A percentile compares a stretch with the other conserved stretches of the same genome.
Conservation (phyloP, 2,888 invertebrate genomes). For the Agrochola litura region DNA sequence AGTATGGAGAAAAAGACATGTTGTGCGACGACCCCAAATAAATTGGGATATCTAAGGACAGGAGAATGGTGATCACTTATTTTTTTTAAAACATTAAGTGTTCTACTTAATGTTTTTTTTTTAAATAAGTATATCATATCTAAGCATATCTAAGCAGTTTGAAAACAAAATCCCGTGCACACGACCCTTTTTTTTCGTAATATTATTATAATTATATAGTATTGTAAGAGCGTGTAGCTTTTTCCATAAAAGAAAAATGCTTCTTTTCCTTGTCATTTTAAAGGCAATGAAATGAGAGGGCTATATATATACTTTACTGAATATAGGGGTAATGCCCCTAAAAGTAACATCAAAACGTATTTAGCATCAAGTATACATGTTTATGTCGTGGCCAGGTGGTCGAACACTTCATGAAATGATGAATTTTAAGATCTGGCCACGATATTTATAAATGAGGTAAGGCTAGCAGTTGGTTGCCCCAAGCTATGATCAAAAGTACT, state of each 20-base stretch:
- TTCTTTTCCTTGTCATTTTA: not conserved
- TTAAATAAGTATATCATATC: too few species aligned
- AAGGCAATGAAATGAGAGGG: not conserved
- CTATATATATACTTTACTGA: not conserved
- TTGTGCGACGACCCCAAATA: not conserved
- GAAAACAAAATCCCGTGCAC: too few species aligned
- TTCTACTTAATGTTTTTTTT: too few species aligned
- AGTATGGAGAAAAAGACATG: not conserved
- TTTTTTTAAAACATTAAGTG: too few species aligned
- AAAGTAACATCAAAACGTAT: too few species aligned
- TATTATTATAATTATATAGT: not conserved
- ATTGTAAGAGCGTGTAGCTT: not conserved
- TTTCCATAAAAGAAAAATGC: not conserved
- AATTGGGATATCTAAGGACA: not conserved
- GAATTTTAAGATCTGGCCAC: too few species aligned
- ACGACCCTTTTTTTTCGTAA: not conserved
- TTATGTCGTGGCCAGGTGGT: too few species aligned
- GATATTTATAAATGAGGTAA: not conserved
- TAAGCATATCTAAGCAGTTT: too few species aligned
- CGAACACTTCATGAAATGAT: too few species aligned
- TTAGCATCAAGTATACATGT: too few species aligned
- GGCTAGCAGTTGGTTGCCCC: not conserved
- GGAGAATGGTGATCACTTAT: too few species aligned
- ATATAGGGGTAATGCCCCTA: not conserved
- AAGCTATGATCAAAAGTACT: constrained; percentile 18